A percentile compares a stretch with the other conserved stretches of the same genome.
These are phyloP conservation scores for Eumerus sabulonum DNA, from an alignment of 2,888 invertebrate genomes.

Conservation along the genomic window DNA sequence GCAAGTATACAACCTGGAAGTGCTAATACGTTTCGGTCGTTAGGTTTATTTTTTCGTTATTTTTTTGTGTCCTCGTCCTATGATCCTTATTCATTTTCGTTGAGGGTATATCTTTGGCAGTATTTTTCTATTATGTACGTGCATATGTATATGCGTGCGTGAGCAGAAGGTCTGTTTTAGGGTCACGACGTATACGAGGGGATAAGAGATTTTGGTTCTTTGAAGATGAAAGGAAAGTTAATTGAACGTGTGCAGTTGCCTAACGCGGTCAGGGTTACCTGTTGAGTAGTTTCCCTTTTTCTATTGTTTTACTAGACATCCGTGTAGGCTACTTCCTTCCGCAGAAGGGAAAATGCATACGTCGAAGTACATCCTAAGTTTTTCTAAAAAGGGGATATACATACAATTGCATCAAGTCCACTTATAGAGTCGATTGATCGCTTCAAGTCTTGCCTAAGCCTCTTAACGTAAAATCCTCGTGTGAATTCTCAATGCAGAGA, in stretches of 20 bases:
- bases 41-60: background rate
- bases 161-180: slow-evolving; percentile 19
- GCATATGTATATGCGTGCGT: background rate
- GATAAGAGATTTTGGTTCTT: slow-evolving; percentile 21
- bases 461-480: slow-evolving; percentile 32
- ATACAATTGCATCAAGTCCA: slow-evolving; percentile 18
- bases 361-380: background rate
- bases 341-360: background rate
- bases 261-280: slow-evolving; percentile 49
- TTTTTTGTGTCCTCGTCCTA: no score
- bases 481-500: slow-evolving; percentile 4
- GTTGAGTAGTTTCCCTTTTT: slow-evolving; percentile 39
- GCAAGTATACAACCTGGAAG: slow-evolving; percentile 50
- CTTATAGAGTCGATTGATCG: slow-evolving; percentile 18
- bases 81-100: slow-evolving; percentile 40
- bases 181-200: slow-evolving; percentile 13
- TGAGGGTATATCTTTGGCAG: slow-evolving; percentile 37
- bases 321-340: slow-evolving; percentile 13
- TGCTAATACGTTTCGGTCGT: slow-evolving; percentile 64
- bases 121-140: slow-evolving; percentile 5
- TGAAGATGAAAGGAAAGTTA: slow-evolving; percentile 31
- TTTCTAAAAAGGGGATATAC: background rate
- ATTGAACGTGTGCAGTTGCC: slow-evolving; percentile 48
- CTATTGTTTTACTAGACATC: background rate
- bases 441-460: background rate